Evolutionary conservation across 2,113 vertebrate genomes (phyloP).

Genomic region (Australoheros scitulus): DNA sequence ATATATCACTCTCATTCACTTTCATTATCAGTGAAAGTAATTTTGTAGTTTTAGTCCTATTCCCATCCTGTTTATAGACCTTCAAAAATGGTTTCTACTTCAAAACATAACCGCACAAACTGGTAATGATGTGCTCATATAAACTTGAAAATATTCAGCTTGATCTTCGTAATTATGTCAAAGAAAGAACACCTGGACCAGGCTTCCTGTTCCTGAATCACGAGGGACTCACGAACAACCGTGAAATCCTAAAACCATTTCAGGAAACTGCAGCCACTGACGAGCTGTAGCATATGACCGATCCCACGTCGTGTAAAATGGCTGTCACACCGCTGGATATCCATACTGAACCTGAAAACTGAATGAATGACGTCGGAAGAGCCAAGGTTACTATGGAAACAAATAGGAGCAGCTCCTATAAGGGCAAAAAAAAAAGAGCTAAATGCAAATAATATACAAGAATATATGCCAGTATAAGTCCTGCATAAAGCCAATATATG

Average conservation of each 20-base stretch:
- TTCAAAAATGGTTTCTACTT: background rate
- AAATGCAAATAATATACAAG: background rate
- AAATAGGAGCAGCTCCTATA: slow-evolving; percentile 48
- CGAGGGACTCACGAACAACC: background rate
- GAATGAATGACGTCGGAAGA: slow-evolving; percentile 45
- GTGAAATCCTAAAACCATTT: background rate
- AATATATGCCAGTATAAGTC: background rate
- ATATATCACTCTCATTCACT: background rate
- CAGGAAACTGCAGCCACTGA: background rate
- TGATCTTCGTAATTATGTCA: background rate
- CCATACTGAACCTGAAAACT: background rate
- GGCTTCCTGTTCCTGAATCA: background rate
- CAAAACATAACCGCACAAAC: background rate
- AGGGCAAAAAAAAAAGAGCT: background rate
- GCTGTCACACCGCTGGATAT: slow-evolving; percentile 6
- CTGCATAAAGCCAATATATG: background rate
- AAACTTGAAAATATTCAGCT: background rate
- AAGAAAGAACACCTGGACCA: background rate
- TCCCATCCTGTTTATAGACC: background rate
- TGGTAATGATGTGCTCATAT: background rate
- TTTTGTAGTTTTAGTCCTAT: background rate
- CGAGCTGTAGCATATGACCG: background rate
- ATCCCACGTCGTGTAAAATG: background rate
- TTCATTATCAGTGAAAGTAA: too few relatives aligned
- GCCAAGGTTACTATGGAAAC: slow-evolving; percentile 81